Evolutionary conservation across 2,888 invertebrate species (phyloP).

Genomic region (Nomada hirtipes): DNA sequence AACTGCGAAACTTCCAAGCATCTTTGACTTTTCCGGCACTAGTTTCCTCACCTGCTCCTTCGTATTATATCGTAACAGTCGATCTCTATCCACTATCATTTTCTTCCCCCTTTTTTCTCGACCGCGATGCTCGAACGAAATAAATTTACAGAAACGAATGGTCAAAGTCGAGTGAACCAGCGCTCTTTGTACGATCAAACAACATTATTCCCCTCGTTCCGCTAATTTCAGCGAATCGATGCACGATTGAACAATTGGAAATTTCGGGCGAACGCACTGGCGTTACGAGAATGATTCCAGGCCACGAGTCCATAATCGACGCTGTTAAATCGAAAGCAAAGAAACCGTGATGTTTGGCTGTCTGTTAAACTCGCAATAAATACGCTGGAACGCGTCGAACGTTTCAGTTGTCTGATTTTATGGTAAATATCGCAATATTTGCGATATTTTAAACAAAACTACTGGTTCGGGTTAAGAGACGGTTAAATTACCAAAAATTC

Average conservation of each 20-base stretch:
- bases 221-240: slow-evolving; percentile 2
- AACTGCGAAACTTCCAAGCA: slow-evolving; percentile 48
- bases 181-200: not conserved
- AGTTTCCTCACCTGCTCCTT: slow-evolving; percentile 10
- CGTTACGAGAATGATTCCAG: not conserved
- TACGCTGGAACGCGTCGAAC: slow-evolving; percentile 4
- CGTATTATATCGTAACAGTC: not conserved
- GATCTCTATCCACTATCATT: not conserved
- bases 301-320: slow-evolving; percentile 10
- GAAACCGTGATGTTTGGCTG: not conserved
- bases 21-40: slow-evolving; percentile 42
- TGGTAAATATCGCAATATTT: not conserved
- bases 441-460: not conserved
- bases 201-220: not conserved
- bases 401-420: not conserved
- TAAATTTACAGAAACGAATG: not conserved
- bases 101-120: not conserved
- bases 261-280: not conserved
- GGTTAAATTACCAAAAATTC: slow-evolving; percentile 9
- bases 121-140: not conserved
- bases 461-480: not conserved
- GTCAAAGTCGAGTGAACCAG: not conserved
- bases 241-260: slow-evolving; percentile 19
- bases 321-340: slow-evolving; percentile 8
- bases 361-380: slow-evolving; percentile 16